phyloP scores from a whole-genome alignment of 1,140 invertebrate genomes.

The Leucophenga varia region DNA sequence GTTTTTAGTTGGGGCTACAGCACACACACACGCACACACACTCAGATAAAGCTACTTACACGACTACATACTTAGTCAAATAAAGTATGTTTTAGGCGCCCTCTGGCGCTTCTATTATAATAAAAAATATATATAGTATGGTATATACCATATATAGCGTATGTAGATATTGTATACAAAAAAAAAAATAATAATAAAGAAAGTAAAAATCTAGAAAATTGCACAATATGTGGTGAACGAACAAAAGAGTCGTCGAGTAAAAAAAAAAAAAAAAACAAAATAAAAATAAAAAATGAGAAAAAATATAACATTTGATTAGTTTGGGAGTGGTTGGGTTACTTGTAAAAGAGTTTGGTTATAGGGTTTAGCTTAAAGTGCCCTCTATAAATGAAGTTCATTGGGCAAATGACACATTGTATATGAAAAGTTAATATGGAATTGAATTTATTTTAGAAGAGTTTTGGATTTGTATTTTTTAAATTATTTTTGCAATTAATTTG shows the following conservation, averaged over 20 bases:
- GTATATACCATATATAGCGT: neutral
- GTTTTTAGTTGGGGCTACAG: too few relatives aligned
- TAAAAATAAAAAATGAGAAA: constrained; percentile 36
- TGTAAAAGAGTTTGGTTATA: neutral
- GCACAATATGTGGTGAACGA: constrained; percentile 1
- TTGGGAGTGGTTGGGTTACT: constrained; percentile 9
- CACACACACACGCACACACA: too few relatives aligned
- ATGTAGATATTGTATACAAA: constrained; percentile 16
- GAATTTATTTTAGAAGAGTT: too few relatives aligned
- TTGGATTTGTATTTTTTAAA: too few relatives aligned
- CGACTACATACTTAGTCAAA: constrained; percentile 9
- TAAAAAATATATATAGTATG: constrained; percentile 15
- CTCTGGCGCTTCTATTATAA: neutral
- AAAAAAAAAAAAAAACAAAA: constrained; percentile 22
- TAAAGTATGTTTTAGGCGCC: too few relatives aligned
- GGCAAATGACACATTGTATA: neutral
- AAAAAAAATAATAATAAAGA: neutral
- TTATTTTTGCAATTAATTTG: too few relatives aligned
- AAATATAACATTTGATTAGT: constrained; percentile 49
- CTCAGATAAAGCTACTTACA: constrained; percentile 13
- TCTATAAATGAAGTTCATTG: constrained; percentile 8
- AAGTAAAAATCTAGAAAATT: neutral
- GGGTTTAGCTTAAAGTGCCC: neutral
- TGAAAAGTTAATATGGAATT: too few relatives aligned
- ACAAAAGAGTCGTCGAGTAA: constrained; percentile 18